Evolutionary conservation across 2,888 invertebrate genomes (phyloP).

Genomic region (Nephrotoma appendiculata): DNA sequence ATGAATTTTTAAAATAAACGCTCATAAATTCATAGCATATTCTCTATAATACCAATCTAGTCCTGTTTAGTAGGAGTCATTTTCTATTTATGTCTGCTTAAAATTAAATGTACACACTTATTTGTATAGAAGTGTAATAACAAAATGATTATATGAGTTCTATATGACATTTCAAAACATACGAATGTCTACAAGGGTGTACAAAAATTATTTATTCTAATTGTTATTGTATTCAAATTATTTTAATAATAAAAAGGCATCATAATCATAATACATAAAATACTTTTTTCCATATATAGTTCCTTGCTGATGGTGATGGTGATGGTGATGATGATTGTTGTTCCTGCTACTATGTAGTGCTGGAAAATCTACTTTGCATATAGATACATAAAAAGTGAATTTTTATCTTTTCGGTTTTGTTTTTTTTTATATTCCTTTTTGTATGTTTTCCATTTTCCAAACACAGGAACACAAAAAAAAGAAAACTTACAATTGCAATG

Average conservation of each 20-base stretch:
- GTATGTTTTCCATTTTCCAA: neutral
- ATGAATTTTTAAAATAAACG: neutral
- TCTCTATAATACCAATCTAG: neutral
- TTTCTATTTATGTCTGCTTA: neutral
- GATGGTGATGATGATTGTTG: neutral
- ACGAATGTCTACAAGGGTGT: neutral
- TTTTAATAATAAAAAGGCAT: neutral
- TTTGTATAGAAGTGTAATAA: neutral
- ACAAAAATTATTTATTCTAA: neutral
- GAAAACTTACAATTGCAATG: neutral
- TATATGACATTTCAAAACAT: neutral
- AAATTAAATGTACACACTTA: neutral
- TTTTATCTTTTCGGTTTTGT: neutral
- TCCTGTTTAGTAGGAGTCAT: neutral
- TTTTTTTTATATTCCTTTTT: neutral
- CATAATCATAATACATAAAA: neutral
- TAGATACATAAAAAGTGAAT: neutral
- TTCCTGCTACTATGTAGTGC: neutral
- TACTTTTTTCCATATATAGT: neutral
- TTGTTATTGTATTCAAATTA: neutral
- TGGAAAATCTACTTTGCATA: neutral
- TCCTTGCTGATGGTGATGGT: neutral
- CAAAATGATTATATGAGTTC: neutral
- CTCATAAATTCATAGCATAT: neutral
- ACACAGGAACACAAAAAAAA: neutral